phyloP scores from a whole-genome alignment of 2,888 invertebrate genomes.

The Deilephila elpenor region DNA sequence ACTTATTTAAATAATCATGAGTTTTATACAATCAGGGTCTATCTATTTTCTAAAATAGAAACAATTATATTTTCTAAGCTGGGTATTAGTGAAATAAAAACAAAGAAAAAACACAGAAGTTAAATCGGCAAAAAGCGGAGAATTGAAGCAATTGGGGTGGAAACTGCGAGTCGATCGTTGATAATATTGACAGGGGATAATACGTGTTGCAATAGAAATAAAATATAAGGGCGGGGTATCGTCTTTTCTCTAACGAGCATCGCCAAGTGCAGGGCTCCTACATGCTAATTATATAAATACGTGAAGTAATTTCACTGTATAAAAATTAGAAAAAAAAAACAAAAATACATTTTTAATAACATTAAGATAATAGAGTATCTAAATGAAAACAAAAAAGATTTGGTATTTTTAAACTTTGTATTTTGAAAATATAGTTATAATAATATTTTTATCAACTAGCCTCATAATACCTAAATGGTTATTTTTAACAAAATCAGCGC shows the following conservation, averaged over 20 bases:
- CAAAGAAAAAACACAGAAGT: slow-evolving; percentile 49
- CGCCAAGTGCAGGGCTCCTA: slow-evolving; percentile 51
- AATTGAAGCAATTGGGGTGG: slow-evolving; percentile 66
- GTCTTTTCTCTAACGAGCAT: slow-evolving; percentile 52
- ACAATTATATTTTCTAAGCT: slow-evolving; percentile 7
- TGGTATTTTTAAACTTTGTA: too few relatives aligned
- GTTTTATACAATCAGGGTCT: too few relatives aligned
- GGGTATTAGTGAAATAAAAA: slow-evolving; percentile 18
- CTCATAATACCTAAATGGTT: too few relatives aligned
- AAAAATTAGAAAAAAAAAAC: too few relatives aligned
- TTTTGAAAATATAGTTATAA: too few relatives aligned
- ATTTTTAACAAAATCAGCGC: too few relatives aligned
- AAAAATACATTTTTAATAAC: too few relatives aligned
- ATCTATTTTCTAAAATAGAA: background rate
- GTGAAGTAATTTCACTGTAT: background rate
- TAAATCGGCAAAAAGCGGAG: slow-evolving; percentile 48
- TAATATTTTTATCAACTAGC: too few relatives aligned
- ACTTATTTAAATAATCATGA: too few relatives aligned
- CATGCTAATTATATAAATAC: background rate
- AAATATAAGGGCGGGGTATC: slow-evolving; percentile 57
- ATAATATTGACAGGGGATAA: slow-evolving; percentile 79
- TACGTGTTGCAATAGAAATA: slow-evolving; percentile 71
- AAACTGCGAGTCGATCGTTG: slow-evolving; percentile 62
- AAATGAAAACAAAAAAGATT: too few relatives aligned
- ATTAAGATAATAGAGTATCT: too few relatives aligned